Conservation (phyloP, 2,888 invertebrate species). For the Phalangium opilio region DNA sequence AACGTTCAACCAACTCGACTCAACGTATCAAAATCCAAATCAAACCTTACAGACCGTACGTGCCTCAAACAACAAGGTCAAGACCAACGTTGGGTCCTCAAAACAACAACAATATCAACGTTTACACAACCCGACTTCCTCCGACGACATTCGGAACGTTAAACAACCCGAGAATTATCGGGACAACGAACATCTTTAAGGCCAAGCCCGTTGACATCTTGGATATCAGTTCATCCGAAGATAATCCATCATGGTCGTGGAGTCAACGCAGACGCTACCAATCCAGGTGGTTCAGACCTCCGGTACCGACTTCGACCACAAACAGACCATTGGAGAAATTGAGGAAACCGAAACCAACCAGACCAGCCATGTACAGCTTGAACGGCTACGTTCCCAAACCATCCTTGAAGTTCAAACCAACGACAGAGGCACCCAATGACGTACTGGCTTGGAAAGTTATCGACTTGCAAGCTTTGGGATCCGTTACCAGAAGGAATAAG, state of each 20-base stretch:
- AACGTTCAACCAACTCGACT: no score
- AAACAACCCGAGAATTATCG: no score
- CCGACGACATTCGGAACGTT: no score
- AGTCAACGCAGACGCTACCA: constrained; percentile 5
- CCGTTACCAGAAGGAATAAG: constrained; percentile 10
- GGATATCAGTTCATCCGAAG: background rate
- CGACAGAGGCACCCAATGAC: constrained; percentile 16
- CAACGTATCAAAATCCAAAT: no score
- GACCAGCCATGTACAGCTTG: constrained; percentile 22
- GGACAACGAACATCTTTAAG: no score
- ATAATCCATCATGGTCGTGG: constrained; percentile 12
- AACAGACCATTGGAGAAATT: constrained; percentile 18
- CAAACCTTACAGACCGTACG: no score
- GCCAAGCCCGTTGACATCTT: background rate
- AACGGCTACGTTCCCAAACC: constrained; percentile 22
- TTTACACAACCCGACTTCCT: no score
- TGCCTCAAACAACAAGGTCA: no score
- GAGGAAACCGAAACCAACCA: constrained; percentile 17
- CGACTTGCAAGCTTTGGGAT: constrained; percentile 7
- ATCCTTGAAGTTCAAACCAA: constrained; percentile 12
- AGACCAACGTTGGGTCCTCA: no score
- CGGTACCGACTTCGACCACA: constrained; percentile 12
- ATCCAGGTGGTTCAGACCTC: constrained; percentile 8
- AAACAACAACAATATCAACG: no score
- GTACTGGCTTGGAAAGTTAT: constrained; percentile 5